phyloP scores from a whole-genome alignment of 2,113 vertebrate genomes.

The Colius striatus region DNA sequence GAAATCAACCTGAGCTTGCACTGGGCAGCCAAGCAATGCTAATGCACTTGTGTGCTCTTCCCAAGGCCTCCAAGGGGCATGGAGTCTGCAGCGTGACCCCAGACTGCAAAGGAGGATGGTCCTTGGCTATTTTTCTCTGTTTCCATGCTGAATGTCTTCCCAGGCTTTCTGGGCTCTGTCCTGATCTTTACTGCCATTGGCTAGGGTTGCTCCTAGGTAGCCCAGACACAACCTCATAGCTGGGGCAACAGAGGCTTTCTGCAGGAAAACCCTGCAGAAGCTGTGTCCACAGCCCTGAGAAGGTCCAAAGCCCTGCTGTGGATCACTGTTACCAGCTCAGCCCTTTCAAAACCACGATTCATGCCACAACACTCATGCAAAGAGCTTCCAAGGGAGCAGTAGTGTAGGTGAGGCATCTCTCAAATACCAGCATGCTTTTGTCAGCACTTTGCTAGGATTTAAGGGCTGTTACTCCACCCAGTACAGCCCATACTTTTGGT shows the following conservation, averaged over 20 bases:
- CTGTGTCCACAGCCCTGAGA: not conserved
- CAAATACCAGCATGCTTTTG: no score
- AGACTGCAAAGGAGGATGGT: not conserved
- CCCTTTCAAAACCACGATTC: not conserved
- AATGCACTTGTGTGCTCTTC: not conserved
- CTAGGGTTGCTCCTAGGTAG: not conserved
- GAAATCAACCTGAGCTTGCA: not conserved
- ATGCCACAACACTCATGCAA: rapidly evolving
- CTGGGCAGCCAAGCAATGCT: not conserved
- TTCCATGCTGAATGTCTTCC: not conserved
- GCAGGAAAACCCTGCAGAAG: not conserved
- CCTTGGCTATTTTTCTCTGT: not conserved
- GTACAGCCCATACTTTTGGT: rapidly evolving
- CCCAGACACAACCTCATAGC: not conserved
- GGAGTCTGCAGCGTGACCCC: not conserved
- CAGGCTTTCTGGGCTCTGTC: not conserved
- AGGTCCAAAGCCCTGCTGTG: not conserved
- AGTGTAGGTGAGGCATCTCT: not conserved
- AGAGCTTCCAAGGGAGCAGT: not conserved
- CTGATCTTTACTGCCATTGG: not conserved
- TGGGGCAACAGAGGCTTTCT: not conserved
- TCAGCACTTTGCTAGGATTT: not conserved
- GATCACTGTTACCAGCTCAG: not conserved
- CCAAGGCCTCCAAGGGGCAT: rapidly evolving
- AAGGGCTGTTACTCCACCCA: not conserved